phyloP scores from a whole-genome alignment of 2,888 invertebrate species.

The Dolichopus griseipennis region DNA sequence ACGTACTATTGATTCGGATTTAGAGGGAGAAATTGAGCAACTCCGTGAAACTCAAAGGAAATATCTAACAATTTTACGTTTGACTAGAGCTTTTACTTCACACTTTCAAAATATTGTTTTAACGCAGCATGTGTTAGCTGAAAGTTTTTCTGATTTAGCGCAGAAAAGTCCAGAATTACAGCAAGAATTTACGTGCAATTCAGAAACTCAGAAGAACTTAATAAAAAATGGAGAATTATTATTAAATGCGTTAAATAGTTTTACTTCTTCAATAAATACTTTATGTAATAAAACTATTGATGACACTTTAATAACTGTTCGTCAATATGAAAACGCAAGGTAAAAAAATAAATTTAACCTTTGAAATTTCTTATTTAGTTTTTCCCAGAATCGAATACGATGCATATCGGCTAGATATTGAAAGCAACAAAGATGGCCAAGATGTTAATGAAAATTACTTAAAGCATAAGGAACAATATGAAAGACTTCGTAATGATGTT shows the following conservation, averaged over 20 bases:
- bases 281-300: slow-evolving; percentile 97
- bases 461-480: slow-evolving; percentile 81
- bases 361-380: slow-evolving; percentile 2
- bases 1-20: slow-evolving; percentile 80
- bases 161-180: slow-evolving; percentile 94
- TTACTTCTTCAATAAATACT: slow-evolving; percentile 91
- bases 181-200: slow-evolving; percentile 89
- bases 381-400: slow-evolving; percentile 82
- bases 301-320: slow-evolving; percentile 66
- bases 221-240: slow-evolving; percentile 90
- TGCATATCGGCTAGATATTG: slow-evolving; percentile 92
- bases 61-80: slow-evolving; percentile 76
- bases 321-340: slow-evolving; percentile 56
- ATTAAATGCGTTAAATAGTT: slow-evolving; percentile 88
- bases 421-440: slow-evolving; percentile 68
- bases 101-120: slow-evolving; percentile 83
- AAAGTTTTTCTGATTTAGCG: slow-evolving; percentile 89
- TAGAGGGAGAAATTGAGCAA: slow-evolving; percentile 89
- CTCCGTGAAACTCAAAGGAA: slow-evolving; percentile 90
- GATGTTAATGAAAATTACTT: slow-evolving; percentile 75
- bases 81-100: slow-evolving; percentile 74
- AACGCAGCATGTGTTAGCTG: slow-evolving; percentile 80
- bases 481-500: slow-evolving; percentile 86
- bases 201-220: slow-evolving; percentile 88
- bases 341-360: slow-evolving; percentile 24